Conservation (phyloP, 2,888 invertebrate genomes). For the Tyria jacobaeae region DNA sequence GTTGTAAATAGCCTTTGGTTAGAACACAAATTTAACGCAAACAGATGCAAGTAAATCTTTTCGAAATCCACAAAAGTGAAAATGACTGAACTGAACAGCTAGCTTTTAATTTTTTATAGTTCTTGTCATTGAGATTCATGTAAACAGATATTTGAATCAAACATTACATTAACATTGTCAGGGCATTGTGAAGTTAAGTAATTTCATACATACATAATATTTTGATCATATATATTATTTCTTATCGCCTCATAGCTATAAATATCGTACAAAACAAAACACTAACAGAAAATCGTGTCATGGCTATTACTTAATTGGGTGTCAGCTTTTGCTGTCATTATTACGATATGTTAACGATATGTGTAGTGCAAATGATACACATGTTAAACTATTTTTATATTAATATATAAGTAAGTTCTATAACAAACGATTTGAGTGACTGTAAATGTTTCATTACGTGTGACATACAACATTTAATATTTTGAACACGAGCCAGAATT, state of each 20-base stretch:
- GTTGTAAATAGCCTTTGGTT: no score
- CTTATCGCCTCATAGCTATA: neutral
- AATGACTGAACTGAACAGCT: no score
- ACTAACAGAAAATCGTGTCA: neutral
- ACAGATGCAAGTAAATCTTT: no score
- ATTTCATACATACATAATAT: no score
- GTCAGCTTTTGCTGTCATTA: conserved; percentile 26
- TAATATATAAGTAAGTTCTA: conserved; percentile 12
- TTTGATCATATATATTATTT: neutral
- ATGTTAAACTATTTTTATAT: conserved; percentile 23
- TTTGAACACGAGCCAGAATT: conserved; percentile 37
- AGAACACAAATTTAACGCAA: no score
- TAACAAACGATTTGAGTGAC: conserved; percentile 13
- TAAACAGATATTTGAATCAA: no score
- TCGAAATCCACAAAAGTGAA: no score
- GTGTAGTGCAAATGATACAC: conserved; percentile 61
- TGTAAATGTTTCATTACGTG: conserved; percentile 30
- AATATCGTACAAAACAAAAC: neutral
- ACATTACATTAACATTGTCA: no score
- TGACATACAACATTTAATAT: conserved; percentile 20
- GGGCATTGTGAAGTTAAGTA: no score
- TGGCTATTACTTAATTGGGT: conserved; percentile 3
- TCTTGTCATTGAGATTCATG: no score
- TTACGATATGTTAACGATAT: conserved; percentile 45
- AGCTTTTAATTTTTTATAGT: no score